Percentiles rank a stretch among this genome's conserved stretches.
Evolutionary conservation across 53 echinoderm and acorn worm genomes (phyloP).

Genomic region (Actinopyga echinites): DNA sequence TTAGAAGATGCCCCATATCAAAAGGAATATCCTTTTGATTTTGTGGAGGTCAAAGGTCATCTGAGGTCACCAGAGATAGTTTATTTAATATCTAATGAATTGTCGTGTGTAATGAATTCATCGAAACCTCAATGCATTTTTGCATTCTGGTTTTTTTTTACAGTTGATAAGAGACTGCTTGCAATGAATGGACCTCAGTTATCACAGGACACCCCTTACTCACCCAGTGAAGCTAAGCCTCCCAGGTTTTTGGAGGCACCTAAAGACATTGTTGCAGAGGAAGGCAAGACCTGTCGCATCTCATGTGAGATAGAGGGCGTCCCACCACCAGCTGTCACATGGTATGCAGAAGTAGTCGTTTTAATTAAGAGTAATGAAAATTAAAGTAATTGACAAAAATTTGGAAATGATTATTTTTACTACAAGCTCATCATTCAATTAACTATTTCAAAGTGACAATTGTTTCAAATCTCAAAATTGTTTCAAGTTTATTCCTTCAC

Average conservation of each 20-base stretch:
- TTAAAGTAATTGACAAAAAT: no score
- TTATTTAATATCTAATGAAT: not conserved
- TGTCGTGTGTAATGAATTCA: not conserved
- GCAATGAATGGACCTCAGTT: slow-evolving; percentile 48
- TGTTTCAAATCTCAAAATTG: no score
- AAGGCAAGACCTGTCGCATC: slow-evolving; percentile 74
- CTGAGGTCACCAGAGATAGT: no score
- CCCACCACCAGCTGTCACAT: slow-evolving; percentile 73
- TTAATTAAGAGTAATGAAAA: not conserved
- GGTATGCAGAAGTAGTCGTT: slow-evolving; percentile 55
- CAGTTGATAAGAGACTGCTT: slow-evolving; percentile 28
- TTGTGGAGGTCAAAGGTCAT: no score
- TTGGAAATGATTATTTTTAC: no score
- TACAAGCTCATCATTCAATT: no score
- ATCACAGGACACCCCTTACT: slow-evolving; percentile 55
- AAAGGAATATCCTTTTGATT: no score
- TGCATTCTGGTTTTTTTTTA: not conserved
- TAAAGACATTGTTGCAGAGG: slow-evolving; percentile 68
- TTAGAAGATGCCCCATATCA: slow-evolving; percentile 10
- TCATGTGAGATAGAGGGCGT: slow-evolving; percentile 70
- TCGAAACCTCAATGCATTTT: not conserved
- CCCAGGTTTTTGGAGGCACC: slow-evolving; percentile 84
- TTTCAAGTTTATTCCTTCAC: no score
- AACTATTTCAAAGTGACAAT: no score
- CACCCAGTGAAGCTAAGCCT: slow-evolving; percentile 63